These are phyloP conservation scores for Auanema sp. DNA, from an alignment of 2,888 invertebrate species.

Conservation along the genomic window DNA sequence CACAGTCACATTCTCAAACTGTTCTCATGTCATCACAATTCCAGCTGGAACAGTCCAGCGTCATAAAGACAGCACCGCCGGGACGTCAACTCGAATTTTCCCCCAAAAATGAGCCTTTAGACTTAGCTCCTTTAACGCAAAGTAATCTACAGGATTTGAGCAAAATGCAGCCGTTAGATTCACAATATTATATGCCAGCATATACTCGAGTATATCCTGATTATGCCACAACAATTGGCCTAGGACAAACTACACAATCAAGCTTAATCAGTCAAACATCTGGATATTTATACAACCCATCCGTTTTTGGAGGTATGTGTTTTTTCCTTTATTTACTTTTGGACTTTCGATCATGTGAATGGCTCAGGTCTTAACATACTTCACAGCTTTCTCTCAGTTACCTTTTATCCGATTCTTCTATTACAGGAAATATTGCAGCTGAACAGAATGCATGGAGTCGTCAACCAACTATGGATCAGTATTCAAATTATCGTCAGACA, in stretches of 20 bases:
- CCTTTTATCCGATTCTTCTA: no score
- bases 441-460: slow-evolving; percentile 33
- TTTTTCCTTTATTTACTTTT: no score
- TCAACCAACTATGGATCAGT: slow-evolving; percentile 25
- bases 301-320: slow-evolving; percentile 17
- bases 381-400: no score
- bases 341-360: no score
- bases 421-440: no score
- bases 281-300: slow-evolving; percentile 27
- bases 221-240: slow-evolving; percentile 5
- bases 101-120: slow-evolving; percentile 62
- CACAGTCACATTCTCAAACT: slow-evolving; percentile 1
- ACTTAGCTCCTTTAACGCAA: slow-evolving; percentile 49
- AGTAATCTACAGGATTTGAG: slow-evolving; percentile 53
- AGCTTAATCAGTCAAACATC: slow-evolving; percentile 14
- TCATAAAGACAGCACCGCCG: slow-evolving; percentile 64
- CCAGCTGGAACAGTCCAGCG: slow-evolving; percentile 52
- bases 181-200: slow-evolving; percentile 43
- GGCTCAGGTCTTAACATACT: no score
- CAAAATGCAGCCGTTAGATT: slow-evolving; percentile 55
- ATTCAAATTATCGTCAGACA: slow-evolving; percentile 19
- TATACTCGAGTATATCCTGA: slow-evolving; percentile 35
- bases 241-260: slow-evolving; percentile 13
- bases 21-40: slow-evolving; percentile 35
- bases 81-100: slow-evolving; percentile 41